Evolutionary conservation across 2,888 invertebrate genomes (phyloP).

Genomic region (Tortrix viridana): DNA sequence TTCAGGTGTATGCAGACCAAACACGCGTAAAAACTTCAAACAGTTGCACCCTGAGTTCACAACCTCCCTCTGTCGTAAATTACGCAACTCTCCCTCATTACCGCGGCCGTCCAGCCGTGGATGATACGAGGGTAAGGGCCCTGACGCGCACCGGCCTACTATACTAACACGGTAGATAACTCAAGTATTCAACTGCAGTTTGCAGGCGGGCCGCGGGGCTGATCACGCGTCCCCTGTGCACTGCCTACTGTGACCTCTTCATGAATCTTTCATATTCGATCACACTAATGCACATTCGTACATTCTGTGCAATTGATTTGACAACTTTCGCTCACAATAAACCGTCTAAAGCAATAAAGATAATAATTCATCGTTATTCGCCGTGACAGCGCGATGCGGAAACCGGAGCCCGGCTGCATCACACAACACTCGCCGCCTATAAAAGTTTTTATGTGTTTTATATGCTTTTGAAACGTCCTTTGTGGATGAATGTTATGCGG

Average conservation of each 20-base stretch:
- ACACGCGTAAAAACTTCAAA: constrained; percentile 80
- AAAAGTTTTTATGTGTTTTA: constrained; percentile 22
- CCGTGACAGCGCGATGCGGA: neutral
- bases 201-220: constrained; percentile 49
- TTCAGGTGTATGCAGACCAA: constrained; percentile 54
- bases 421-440: constrained; percentile 17
- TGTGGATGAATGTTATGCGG: constrained; percentile 27
- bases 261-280: constrained; percentile 54
- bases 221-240: constrained; percentile 41
- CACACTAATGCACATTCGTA: constrained; percentile 43
- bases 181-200: constrained; percentile 52
- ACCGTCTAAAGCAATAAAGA: neutral
- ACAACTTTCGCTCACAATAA: neutral
- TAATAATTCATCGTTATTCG: neutral
- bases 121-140: constrained; percentile 66
- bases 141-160: constrained; percentile 38
- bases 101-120: constrained; percentile 71
- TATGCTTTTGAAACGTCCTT: constrained; percentile 26
- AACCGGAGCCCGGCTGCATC: constrained; percentile 7
- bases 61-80: constrained; percentile 67
- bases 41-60: constrained; percentile 69
- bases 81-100: constrained; percentile 80
- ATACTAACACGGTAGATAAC: constrained; percentile 49
- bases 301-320: constrained; percentile 12
- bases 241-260: constrained; percentile 38